phyloP scores from a whole-genome alignment of 2,888 invertebrate species.

The Ornithoptera priamus region DNA sequence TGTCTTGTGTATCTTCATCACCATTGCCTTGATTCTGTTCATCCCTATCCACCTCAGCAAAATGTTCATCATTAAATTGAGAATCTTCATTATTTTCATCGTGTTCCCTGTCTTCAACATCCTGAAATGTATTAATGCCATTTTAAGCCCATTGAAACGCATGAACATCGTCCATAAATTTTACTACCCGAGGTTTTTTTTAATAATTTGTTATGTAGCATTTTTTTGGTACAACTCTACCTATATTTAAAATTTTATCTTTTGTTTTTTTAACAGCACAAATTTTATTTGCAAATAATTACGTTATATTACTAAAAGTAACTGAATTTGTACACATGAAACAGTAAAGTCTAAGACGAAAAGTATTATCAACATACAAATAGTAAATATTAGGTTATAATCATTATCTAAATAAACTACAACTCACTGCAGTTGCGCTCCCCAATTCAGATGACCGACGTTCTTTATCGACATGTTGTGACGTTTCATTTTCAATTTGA shows the following conservation, averaged over 20 bases:
- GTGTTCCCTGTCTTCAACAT: slow-evolving; percentile 71
- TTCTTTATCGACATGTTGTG: slow-evolving; percentile 44
- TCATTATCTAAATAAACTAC: slow-evolving; percentile 7
- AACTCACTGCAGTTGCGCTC: slow-evolving; percentile 33
- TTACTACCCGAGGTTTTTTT: too few relatives aligned
- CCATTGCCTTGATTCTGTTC: slow-evolving; percentile 60
- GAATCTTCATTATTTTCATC: slow-evolving; percentile 75
- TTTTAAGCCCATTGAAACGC: too few relatives aligned
- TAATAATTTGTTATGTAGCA: too few relatives aligned
- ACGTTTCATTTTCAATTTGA: slow-evolving; percentile 39
- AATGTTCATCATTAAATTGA: slow-evolving; percentile 73
- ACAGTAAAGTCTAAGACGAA: not conserved
- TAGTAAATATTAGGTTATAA: slow-evolving; percentile 1
- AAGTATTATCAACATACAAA: not conserved
- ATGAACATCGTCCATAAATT: too few relatives aligned
- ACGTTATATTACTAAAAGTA: too few relatives aligned
- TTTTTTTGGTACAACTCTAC: too few relatives aligned
- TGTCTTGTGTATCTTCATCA: slow-evolving; percentile 74
- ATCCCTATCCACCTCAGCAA: slow-evolving; percentile 67
- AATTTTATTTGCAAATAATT: too few relatives aligned
- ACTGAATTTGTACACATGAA: too few relatives aligned
- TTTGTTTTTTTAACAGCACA: too few relatives aligned
- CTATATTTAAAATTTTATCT: too few relatives aligned
- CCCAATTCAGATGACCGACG: slow-evolving; percentile 35
- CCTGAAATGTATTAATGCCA: slow-evolving; percentile 40